Base-by-base conservation (phyloP, 2,797 vertebrate genomes). In the Moxostoma hubbsi region DNA sequence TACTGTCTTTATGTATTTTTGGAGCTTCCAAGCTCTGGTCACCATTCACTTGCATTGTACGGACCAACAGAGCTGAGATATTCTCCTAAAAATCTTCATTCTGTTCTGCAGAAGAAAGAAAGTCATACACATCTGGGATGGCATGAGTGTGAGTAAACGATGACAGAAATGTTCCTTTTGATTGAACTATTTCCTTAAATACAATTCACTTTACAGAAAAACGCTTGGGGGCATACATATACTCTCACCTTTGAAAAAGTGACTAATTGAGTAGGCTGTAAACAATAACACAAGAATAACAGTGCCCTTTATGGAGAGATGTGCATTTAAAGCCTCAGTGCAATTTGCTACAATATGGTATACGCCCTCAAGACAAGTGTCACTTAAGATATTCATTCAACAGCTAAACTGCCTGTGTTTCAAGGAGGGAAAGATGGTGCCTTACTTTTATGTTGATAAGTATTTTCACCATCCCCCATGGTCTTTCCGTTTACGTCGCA, bases 401-500 rank as follows among this genome's bases (percentile, higher is more conserved):
- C 10, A 36, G 36, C 9, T 15, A 5, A 64, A 36, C 16, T 51
- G 45, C 45, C 36, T 43, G 75, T 15, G 55, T 18, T 66, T 77
- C n/a, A 49, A 72, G 74, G 5, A 64, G 45, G 13, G 15, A n/a
- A 64, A 64, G 43, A 67, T 36, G 68, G 69, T 73, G 74, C 73
- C 11, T 50, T 71, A 65, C 73, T 76, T 76, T 75, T 65, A 63
- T 65, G 73, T 64, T 58, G 79, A 71, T 75, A 81, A 46, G 71
- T 45, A 59, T 71, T 75, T 82, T 54, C 43, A 55, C 57, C 62
- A 53, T 51, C 73, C 75, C 18, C 73, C 73, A 55, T 47, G 86
- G 88, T 83, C 77, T 88, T 89, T 84, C 85, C 85, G 81, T 79
- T 85, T 83, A 77, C 85, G 80, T 84, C n/a, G 65, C 85, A 87